Conservation (phyloP, 2,797 vertebrate genomes). For the Danionella dracula region DNA sequence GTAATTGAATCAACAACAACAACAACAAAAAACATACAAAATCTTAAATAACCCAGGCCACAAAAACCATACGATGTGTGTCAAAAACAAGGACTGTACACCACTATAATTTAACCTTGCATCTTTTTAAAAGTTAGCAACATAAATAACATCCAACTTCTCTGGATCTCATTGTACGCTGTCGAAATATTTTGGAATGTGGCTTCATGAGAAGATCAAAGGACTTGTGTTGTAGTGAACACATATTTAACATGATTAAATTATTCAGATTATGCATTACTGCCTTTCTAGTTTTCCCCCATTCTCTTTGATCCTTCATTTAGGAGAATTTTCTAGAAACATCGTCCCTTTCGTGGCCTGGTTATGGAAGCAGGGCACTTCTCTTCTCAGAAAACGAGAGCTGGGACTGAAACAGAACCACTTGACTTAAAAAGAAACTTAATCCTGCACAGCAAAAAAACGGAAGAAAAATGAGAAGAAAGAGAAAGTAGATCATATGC, state of each 20-base stretch:
- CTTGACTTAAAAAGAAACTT: slow-evolving; percentile 7
- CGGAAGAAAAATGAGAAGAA: neutral
- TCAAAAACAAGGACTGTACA: too few species aligned
- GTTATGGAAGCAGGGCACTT: slow-evolving; percentile 28
- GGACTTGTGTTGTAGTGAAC: neutral
- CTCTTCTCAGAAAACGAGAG: slow-evolving; percentile 2
- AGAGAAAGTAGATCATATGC: neutral
- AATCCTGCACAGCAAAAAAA: neutral
- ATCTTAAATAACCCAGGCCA: too few species aligned
- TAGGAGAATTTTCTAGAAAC: slow-evolving; percentile 13
- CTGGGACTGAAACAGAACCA: slow-evolving; percentile 5
- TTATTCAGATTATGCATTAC: slow-evolving; percentile 10
- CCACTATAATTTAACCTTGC: too few species aligned
- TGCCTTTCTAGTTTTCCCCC: neutral
- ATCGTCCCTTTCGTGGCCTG: slow-evolving; percentile 14
- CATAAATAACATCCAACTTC: neutral
- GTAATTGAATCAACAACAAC: too few species aligned
- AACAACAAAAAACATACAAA: too few species aligned
- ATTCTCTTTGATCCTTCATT: slow-evolving; percentile 18
- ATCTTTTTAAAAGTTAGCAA: neutral
- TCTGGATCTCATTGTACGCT: neutral
- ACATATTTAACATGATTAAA: neutral
- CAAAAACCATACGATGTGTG: too few species aligned
- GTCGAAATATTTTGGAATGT: neutral
- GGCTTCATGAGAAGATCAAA: neutral